Conservation (phyloP, 2,888 invertebrate species). For the Phyllotreta cruciferae region DNA sequence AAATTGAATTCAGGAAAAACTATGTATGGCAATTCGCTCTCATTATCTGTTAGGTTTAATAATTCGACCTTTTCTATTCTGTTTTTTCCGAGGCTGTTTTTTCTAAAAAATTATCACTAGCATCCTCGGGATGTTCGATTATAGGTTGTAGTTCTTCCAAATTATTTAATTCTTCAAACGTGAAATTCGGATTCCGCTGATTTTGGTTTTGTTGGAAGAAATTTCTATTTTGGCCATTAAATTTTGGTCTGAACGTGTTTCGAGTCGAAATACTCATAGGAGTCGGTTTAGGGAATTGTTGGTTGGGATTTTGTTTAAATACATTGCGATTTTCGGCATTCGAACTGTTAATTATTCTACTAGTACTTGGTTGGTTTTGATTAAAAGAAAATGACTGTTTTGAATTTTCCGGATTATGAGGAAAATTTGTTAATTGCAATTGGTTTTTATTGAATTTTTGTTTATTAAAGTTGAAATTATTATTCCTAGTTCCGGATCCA, state of each 20-base stretch:
- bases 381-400: too few relatives aligned
- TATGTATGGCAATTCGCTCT: slow-evolving; percentile 29
- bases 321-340: slow-evolving; percentile 9
- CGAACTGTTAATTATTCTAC: not conserved
- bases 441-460: too few relatives aligned
- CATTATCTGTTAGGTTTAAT: too few relatives aligned
- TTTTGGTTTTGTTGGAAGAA: slow-evolving; percentile 8
- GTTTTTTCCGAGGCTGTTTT: slow-evolving; percentile 14
- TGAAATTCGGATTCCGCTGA: slow-evolving; percentile 10
- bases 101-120: slow-evolving; percentile 23
- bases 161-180: slow-evolving; percentile 18
- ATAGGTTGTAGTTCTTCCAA: slow-evolving; percentile 11
- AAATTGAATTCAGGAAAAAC: slow-evolving; percentile 18
- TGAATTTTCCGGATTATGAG: too few relatives aligned
- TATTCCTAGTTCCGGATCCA: too few relatives aligned
- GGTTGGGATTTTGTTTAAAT: slow-evolving; percentile 17
- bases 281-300: slow-evolving; percentile 14
- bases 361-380: too few relatives aligned
- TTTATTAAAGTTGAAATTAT: too few relatives aligned
- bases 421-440: too few relatives aligned
- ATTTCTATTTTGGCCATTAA: slow-evolving; percentile 14
- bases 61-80: too few relatives aligned
- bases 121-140: slow-evolving; percentile 5
- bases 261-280: slow-evolving; percentile 21
- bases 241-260: slow-evolving; percentile 15